Conservation (phyloP, 1,140 invertebrate genomes). For the Agrilus planipennis region DNA sequence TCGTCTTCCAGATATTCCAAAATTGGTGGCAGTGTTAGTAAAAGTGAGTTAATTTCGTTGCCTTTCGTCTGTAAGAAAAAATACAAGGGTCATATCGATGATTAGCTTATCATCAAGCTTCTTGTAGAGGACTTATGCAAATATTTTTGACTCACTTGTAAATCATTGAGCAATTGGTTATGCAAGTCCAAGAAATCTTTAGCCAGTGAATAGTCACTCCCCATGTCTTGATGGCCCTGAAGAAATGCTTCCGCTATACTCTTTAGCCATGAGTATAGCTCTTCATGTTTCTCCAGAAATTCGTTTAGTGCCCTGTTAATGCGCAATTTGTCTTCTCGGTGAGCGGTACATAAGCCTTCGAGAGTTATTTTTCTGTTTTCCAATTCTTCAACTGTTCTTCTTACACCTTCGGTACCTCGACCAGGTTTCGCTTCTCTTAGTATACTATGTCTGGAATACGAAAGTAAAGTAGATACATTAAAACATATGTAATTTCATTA, state of each 20-base stretch:
- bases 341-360: constrained; percentile 52
- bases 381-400: constrained; percentile 55
- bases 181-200: constrained; percentile 67
- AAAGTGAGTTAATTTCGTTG: constrained; percentile 50
- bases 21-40: constrained; percentile 50
- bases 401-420: constrained; percentile 54
- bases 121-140: constrained; percentile 18
- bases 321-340: constrained; percentile 59
- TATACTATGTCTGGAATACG: constrained; percentile 56
- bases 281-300: constrained; percentile 60
- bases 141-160: constrained; percentile 43
- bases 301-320: constrained; percentile 51
- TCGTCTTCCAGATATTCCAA: constrained; percentile 54
- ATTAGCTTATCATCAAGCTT: too few species aligned
- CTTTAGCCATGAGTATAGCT: constrained; percentile 58
- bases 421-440: constrained; percentile 56
- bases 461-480: too few species aligned
- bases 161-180: constrained; percentile 58
- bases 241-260: constrained; percentile 61
- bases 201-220: constrained; percentile 53
- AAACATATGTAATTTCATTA: too few species aligned
- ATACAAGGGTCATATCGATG: too few species aligned
- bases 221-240: constrained; percentile 63
- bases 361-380: constrained; percentile 60
- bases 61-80: constrained; percentile 46